Base-by-base conservation (phyloP, 2,888 invertebrate genomes). In the Punctoribates punctum region DNA sequence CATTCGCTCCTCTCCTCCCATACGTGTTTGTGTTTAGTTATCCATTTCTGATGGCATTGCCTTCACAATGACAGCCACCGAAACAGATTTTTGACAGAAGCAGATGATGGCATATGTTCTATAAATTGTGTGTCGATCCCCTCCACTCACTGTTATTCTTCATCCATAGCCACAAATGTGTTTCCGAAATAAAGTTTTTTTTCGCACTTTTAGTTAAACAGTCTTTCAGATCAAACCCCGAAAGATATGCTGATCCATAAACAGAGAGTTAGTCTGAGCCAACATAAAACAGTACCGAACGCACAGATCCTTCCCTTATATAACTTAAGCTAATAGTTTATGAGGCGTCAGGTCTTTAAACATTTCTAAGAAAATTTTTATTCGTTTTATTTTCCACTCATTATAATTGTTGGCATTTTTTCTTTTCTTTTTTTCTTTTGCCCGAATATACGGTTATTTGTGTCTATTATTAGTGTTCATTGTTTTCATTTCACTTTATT, bases 41-140 rank as follows among this genome's bases (percentile, higher is more conserved):
- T 62, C 62, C 34, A 34, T 23, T 62, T 62, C 17, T 62, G 62
- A 62, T 62, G 62, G 27, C 29, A 27, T 29, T 15, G 5, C 54
- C 54, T n/a, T 20, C 20, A 20, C 54, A 54, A 54, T 54, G 54
- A 54, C 54, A 54, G 20, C 54, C n/a, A 54, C 54, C 54, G n/a
- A 29, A 62, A 27, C 27, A 62, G 15, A 11, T 29, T 27, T 62
- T n/a, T 23, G 23, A 62, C 23, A 62, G 20, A 29, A 62, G 62
- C 62, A 62, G 62, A 62, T 27, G 62, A 62, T 62, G 13, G 62
- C 27, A 62, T 23, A 62, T n/a, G 23, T 23, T 62, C 13, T 62
- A 27, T 23, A 23, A 8, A 23, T 62, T 62, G 13, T 62, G 13
- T 62, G 20, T 48, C 48, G n/a, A 54, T 8, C 8, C 20, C 20